Base-by-base conservation (phyloP, 2,113 vertebrate species). In the Myrmecophaga tridactyla region DNA sequence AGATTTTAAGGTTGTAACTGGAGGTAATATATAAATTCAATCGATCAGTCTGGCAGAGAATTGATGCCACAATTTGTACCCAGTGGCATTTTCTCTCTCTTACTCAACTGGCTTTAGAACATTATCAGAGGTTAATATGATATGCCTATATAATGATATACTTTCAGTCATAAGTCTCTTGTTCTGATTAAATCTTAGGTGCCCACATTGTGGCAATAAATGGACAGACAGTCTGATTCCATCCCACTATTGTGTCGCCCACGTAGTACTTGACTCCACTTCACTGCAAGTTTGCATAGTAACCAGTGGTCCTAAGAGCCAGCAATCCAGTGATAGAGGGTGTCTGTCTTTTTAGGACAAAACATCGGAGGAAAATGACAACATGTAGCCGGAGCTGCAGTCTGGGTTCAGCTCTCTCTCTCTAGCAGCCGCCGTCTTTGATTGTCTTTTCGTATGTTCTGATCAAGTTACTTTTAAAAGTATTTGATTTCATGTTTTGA, bases 191-290 rank as follows among this genome's bases (percentile, higher is more conserved):
- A 98, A 98, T 96, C 96, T 93, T 92, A 88, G 96, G 96, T 98
- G 95, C 98, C 98, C 95, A 91, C 85, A n/a, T 94, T 96, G 96
- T 96, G 97, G 97, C 92, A 93, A 94, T 75, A 98, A 96, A 48
- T 41, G 98, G 98, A 98, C 98, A 99, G 99, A 99, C 98, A 98
- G 97, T 93, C 98, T 98, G 99, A 99, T 98, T 99, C 99, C 99
- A 98, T 96, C 81, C 95, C 80, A 1, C 86, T 78, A 29, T 9
- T n/a, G 94, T 96, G 85, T 95, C 78, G 39, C 69, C 97, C 95
- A 92, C 95, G 98, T 96, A 98, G 98, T 97, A 97, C 98, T 98
- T 98, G n/a, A n/a, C n/a, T n/a, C 27, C 25, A 96, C 93, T 92
- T 62, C n/a, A 2, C 96, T 94, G 70, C 85, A 78, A 20, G 86